Conservation (phyloP, 2,113 vertebrate species). For the Erinaceus europaeus region DNA sequence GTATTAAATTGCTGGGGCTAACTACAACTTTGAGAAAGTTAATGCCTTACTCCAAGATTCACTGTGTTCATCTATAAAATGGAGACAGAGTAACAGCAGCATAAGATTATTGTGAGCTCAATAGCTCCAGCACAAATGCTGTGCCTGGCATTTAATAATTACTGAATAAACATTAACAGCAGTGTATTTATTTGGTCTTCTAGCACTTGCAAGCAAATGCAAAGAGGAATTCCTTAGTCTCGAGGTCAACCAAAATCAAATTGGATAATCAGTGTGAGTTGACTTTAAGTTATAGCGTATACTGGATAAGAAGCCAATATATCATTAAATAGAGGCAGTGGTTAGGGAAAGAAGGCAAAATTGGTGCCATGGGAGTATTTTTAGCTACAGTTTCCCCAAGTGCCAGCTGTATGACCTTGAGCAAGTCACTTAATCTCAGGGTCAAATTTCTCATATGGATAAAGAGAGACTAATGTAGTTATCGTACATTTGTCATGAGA, state of each 20-base stretch:
- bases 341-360: background rate
- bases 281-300: background rate
- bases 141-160: background rate
- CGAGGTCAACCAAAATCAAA: slow-evolving; percentile 13
- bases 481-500: background rate
- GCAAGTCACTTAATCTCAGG: background rate
- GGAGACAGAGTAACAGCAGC: background rate
- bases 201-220: background rate
- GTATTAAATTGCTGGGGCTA: background rate
- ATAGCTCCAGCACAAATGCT: background rate
- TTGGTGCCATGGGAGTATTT: background rate
- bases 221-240: background rate
- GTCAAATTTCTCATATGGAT: background rate
- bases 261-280: background rate
- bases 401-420: background rate
- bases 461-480: background rate
- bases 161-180: background rate
- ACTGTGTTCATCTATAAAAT: background rate
- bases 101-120: background rate
- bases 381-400: background rate
- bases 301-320: background rate
- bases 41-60: background rate
- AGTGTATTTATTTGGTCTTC: background rate
- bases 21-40: background rate
- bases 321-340: background rate